Conservation (phyloP, 1,140 invertebrate species). For the Brachystomella parvula region DNA sequence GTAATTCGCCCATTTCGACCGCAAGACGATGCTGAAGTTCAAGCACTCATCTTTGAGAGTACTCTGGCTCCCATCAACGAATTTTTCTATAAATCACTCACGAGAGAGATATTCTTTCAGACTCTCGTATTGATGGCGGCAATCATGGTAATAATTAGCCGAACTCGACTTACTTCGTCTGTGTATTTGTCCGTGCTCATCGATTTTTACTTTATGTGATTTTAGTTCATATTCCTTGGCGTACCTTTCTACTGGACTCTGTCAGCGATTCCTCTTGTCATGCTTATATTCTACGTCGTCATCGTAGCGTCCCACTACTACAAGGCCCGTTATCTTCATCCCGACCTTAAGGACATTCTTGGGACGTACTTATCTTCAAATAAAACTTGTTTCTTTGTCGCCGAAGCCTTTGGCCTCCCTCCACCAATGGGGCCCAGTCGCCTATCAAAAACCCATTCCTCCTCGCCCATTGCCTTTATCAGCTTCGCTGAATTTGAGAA, state of each 20-base stretch:
- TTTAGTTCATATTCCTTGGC: conserved; percentile 42
- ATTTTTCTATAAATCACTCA: conserved; percentile 45
- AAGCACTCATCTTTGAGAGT: conserved; percentile 44
- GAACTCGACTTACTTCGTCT: conserved; percentile 42
- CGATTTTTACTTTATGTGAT: conserved; percentile 23
- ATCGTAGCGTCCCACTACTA: conserved; percentile 45
- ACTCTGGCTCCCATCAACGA: conserved; percentile 46
- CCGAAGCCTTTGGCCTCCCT: conserved; percentile 45
- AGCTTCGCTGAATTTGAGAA: conserved; percentile 27
- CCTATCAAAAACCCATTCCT: conserved; percentile 42
- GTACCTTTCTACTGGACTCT: conserved; percentile 47
- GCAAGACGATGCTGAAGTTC: conserved; percentile 46
- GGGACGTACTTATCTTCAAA: conserved; percentile 45
- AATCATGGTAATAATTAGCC: too few species aligned
- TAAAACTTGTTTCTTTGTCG: conserved; percentile 49
- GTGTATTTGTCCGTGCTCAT: not conserved
- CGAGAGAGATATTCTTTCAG: conserved; percentile 48
- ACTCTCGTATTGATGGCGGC: conserved; percentile 47
- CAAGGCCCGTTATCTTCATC: conserved; percentile 44
- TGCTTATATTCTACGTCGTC: conserved; percentile 44
- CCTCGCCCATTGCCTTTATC: conserved; percentile 39
- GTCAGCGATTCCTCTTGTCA: conserved; percentile 45
- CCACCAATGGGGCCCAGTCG: conserved; percentile 39
- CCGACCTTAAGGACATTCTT: conserved; percentile 45
- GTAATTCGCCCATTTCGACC: conserved; percentile 45